These are phyloP conservation scores for Pristionchus entomophagus DNA, from an alignment of 2,888 invertebrate genomes.

Conservation along the genomic window DNA sequence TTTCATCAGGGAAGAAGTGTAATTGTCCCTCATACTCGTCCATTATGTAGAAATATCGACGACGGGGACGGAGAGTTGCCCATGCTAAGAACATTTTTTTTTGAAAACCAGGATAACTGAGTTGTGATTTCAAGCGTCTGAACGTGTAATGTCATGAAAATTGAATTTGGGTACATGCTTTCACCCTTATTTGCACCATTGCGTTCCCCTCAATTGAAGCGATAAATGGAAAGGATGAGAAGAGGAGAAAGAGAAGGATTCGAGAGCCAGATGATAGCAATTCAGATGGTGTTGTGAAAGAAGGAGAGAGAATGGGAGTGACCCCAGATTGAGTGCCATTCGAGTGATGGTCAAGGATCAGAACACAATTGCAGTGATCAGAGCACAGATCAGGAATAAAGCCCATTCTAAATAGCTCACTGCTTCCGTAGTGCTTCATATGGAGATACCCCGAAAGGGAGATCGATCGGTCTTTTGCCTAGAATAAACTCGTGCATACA, in stretches of 20 bases:
- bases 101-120: too few relatives aligned
- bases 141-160: too few relatives aligned
- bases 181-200: too few relatives aligned
- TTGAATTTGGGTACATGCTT: too few relatives aligned
- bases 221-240: constrained; percentile 6
- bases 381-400: not conserved
- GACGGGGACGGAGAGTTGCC: constrained; percentile 34
- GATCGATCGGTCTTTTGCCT: constrained; percentile 50
- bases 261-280: not conserved
- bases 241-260: not conserved
- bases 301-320: not conserved
- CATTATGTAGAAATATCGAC: constrained; percentile 43
- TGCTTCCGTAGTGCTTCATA: constrained; percentile 66
- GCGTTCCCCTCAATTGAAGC: not conserved
- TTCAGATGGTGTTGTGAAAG: constrained; percentile 33
- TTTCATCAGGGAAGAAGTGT: constrained; percentile 32
- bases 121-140: too few relatives aligned
- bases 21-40: constrained; percentile 16
- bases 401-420: constrained; percentile 45
- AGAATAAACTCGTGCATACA: too few relatives aligned
- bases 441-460: constrained; percentile 69
- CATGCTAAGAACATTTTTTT: constrained; percentile 13
- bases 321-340: not conserved
- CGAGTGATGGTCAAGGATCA: not conserved
- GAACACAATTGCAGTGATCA: not conserved